A percentile compares a stretch with the other conserved stretches of the same genome.
Conservation (phyloP, 2,113 vertebrate genomes). For the Alligator sinensis region DNA sequence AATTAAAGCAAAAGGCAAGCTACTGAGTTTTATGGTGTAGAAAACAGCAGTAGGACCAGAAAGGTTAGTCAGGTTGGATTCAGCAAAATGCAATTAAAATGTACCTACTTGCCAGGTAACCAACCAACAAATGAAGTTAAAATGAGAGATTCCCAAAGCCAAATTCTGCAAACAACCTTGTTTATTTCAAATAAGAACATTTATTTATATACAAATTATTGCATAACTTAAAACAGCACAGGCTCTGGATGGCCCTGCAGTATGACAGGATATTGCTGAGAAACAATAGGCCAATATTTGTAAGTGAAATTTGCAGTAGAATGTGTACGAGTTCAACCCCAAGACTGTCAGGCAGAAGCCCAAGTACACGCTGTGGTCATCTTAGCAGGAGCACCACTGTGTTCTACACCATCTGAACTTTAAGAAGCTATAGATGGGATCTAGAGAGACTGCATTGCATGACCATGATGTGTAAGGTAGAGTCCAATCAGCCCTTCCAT, state of each 20-base stretch:
- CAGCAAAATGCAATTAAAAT: neutral
- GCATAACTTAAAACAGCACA: no score
- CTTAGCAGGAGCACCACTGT: neutral
- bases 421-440: neutral
- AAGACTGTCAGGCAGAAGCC: no score
- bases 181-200: no score
- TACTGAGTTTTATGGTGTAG: neutral
- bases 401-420: neutral
- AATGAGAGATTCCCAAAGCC: neutral
- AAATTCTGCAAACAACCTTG: neutral
- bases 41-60: neutral
- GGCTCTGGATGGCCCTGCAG: no score
- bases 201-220: no score
- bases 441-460: no score
- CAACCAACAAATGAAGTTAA: neutral
- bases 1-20: neutral
- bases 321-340: no score
- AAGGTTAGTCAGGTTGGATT: neutral
- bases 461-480: no score
- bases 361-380: neutral
- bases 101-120: neutral
- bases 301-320: no score
- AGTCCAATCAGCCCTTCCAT: neutral
- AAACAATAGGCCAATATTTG: no score
- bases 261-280: no score